Base-by-base conservation (phyloP, 2,888 invertebrate species). In the Trichogramma dendrolimi region DNA sequence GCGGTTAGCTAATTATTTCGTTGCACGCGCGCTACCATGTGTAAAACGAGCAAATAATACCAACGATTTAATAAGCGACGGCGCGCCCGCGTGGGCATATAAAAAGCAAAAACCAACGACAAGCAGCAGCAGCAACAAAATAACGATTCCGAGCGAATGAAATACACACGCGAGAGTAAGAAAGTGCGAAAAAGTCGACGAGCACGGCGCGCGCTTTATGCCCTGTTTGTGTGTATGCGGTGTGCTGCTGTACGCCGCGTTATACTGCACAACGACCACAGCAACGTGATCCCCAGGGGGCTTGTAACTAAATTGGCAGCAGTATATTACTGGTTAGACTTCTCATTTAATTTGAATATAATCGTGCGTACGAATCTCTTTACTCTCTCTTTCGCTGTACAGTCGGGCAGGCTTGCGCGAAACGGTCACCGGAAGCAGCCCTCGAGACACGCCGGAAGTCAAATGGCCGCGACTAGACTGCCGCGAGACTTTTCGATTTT, bases 271-370 rank as follows among this genome's bases (percentile, higher is more conserved):
- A 27, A 27, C 27, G 27, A 27, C 27, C 27, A 2, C 27, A 27
- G 27, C 27, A 27, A 27, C 27, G 27, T 27, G 73, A 74, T 71
- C 72, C 76, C 71, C 73, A 61, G 66, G 77, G 74, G 75, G 73
- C 73, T 75, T 73, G 77, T 75, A 75, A 77, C 74, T 77, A 78
- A 79, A 79, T 79, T 78, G 78, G 75, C 72, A 76, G 76, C 75
- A 74, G 77, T 79, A 79, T 78, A 78, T 79, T 77, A 78, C 77
- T 74, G 75, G 74, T 74, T 69, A 70, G 74, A 74, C 72, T 73
- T 72, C 73, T 76, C 78, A 78, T 78, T 78, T 78, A 79, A 78
- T 79, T 79, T 79, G 78, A 79, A 79, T 79, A 78, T 78, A 78
- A 79, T 79, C 79, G 75, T 68, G 72, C 68, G 73, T 73, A 74